Percentiles rank a stretch among this genome's conserved stretches.
phyloP scores from a whole-genome alignment of 2,888 invertebrate species.

The Rhagonycha fulva region DNA sequence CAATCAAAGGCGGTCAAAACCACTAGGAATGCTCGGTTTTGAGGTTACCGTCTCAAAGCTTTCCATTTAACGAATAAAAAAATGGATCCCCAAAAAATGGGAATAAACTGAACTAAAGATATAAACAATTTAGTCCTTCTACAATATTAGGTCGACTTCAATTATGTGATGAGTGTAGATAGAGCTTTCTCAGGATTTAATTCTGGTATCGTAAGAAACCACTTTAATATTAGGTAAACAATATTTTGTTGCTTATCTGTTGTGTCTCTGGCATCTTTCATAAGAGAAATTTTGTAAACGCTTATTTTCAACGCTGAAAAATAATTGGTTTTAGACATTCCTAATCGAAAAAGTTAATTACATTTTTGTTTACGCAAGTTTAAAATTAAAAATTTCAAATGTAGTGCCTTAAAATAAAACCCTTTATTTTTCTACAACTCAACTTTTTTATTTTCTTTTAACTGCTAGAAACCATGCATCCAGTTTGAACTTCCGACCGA shows the following conservation, averaged over 20 bases:
- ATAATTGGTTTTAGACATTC: neutral
- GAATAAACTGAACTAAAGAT: too few species aligned
- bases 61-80: too few species aligned
- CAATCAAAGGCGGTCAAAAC: too few species aligned
- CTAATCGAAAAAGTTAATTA: neutral
- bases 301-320: neutral
- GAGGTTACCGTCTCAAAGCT: too few species aligned
- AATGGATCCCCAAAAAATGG: too few species aligned
- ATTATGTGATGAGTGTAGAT: neutral
- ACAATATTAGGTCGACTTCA: neutral
- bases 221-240: neutral
- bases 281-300: neutral
- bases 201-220: neutral
- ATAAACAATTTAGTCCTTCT: neutral
- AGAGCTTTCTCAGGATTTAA: neutral
- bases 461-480: neutral
- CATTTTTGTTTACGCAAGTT: neutral
- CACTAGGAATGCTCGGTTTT: too few species aligned
- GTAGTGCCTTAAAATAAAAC: neutral
- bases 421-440: neutral
- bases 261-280: neutral
- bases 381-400: neutral
- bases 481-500: neutral
- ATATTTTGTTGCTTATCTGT: neutral
- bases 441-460: neutral